Conservation (phyloP, 1,140 invertebrate species). For the Schmidtea mediterranea region DNA sequence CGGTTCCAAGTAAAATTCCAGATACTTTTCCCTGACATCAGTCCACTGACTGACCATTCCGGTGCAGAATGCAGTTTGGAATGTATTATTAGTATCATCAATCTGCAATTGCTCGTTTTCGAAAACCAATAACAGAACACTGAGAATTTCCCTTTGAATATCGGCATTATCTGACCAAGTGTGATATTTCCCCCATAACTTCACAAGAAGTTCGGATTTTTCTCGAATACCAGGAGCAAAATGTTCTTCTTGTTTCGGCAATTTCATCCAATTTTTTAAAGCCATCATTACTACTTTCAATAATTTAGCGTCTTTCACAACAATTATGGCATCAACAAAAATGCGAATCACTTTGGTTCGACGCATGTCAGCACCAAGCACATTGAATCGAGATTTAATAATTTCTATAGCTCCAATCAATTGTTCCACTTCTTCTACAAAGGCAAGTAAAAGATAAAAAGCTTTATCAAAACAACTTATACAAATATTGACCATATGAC, state of each 20-base stretch:
- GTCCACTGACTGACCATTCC: background rate
- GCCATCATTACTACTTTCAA: background rate
- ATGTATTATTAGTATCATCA: background rate
- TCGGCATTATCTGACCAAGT: background rate
- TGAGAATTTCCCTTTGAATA: background rate
- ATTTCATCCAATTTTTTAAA: constrained; percentile 2
- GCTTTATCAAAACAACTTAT: too few species aligned
- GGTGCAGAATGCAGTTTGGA: background rate
- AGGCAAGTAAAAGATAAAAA: too few species aligned
- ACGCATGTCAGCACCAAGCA: background rate
- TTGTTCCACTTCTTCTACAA: too few species aligned
- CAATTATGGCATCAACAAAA: background rate
- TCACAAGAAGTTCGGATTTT: background rate
- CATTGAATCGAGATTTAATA: background rate
- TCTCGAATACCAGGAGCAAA: background rate
- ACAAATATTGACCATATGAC: too few species aligned
- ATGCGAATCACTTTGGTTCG: background rate
- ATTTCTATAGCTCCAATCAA: constrained; percentile 1
- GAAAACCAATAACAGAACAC: background rate
- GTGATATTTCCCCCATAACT: background rate
- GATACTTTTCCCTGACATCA: constrained; percentile 3
- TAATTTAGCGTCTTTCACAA: background rate
- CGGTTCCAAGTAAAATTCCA: constrained; percentile 1
- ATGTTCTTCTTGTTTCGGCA: background rate
- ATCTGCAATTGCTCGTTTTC: background rate